Base-by-base conservation (phyloP, 35 echinoderm and acorn worm genomes). In the Hemicentrotus pulcherrimus region DNA sequence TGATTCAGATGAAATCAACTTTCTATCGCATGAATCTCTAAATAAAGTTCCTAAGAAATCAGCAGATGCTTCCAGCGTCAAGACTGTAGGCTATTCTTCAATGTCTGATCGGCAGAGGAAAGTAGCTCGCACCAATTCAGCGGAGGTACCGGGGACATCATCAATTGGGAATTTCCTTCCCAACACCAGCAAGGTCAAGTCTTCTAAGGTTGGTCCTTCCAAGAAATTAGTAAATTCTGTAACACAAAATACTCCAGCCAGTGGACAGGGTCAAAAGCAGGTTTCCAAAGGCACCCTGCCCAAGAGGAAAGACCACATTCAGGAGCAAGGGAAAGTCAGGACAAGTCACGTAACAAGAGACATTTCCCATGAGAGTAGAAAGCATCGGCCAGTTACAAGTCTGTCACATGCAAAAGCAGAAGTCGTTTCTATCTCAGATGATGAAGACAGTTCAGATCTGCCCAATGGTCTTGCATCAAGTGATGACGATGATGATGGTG, bases 401-500 rank as follows among this genome's bases (percentile, higher is more conserved):
- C 65, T 28, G 65, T 78, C 65, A 78, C 65, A 4, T 78, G 24
- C 18, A 22, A 22, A 28, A 78, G 7, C 19, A 9, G 31, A 90
- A 9, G 86, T 88, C 30, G 18, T 28, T 45, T 32, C 88, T 47
- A 32, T 22, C 88, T 90, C 88, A 18, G 88, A 90, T 31, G 88
- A 90, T 33, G 86, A 30, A 31, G 86, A 86, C 86, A 78, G 65
- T 78, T 47, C 88, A 45, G 88, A 90, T 32, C 46, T 90, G 12
- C 91, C 45, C 91, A 93, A 58, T 47, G 91, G 48, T 50, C 47
- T 50, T 48, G 46, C 31, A 58, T 93, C 91, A 31, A 93, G 48
- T 90, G 31, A 90, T 90, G 88, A 90, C 16, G 31, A 89, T 89
- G n/a, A 89, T 16, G 87, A 90, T 90, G 46, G 22, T 78, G 65